phyloP scores from a whole-genome alignment of 2,888 invertebrate species.

The Eugnorisma glareosa region DNA sequence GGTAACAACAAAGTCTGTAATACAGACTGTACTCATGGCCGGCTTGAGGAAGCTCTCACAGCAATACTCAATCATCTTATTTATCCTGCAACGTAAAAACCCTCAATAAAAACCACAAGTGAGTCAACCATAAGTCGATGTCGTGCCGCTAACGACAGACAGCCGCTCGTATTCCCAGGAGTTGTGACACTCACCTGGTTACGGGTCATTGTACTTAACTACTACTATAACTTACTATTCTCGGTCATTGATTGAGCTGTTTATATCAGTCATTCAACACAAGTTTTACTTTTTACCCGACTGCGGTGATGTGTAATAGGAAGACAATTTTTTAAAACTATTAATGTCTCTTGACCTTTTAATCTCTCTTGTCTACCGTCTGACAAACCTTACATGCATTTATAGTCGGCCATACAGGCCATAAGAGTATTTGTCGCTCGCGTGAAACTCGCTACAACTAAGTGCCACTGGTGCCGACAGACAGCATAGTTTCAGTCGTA shows the following conservation, averaged over 20 bases:
- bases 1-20: not conserved
- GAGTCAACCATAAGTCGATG: slow-evolving; percentile 14
- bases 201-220: slow-evolving; percentile 33
- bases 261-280: slow-evolving; percentile 13
- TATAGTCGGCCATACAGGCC: not conserved
- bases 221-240: slow-evolving; percentile 10
- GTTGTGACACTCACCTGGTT: slow-evolving; percentile 53
- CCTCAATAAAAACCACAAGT: slow-evolving; percentile 37
- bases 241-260: slow-evolving; percentile 18
- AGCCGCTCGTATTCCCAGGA: slow-evolving; percentile 46
- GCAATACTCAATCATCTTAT: not conserved
- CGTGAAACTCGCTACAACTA: not conserved
- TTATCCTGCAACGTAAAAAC: slow-evolving; percentile 19
- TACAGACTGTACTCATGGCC: not conserved
- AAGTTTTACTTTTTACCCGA: too few relatives aligned
- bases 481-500: not conserved
- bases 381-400: not conserved
- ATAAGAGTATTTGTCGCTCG: not conserved
- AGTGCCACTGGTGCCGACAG: not conserved
- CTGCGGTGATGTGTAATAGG: not conserved
- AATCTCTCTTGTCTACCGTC: not conserved
- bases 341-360: not conserved
- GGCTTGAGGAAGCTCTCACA: not conserved
- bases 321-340: not conserved
- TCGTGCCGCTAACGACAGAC: slow-evolving; percentile 12